These are phyloP conservation scores for Scelioninae gen. 1 DNA, from an alignment of 2,888 invertebrate genomes.

Conservation along the genomic window DNA sequence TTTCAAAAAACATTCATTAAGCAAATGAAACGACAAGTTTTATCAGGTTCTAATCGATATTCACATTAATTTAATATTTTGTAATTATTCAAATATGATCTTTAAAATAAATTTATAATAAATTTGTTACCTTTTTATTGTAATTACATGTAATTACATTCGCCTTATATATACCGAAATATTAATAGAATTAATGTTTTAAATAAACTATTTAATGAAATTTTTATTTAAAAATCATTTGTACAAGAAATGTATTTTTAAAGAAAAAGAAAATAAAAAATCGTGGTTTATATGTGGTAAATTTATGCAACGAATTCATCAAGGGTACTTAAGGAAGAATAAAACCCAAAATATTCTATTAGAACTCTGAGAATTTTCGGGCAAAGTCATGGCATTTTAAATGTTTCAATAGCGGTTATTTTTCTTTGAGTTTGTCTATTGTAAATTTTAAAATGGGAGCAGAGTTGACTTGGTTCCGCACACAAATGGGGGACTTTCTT, in stretches of 20 bases:
- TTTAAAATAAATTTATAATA: background rate
- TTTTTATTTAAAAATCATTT: too few relatives aligned
- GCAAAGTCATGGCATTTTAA: slow-evolving; percentile 50
- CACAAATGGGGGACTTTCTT: slow-evolving; percentile 61
- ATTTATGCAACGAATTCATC: slow-evolving; percentile 23
- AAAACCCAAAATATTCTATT: slow-evolving; percentile 18
- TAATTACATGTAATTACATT: too few relatives aligned
- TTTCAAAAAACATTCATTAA: slow-evolving; percentile 35
- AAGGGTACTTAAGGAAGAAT: slow-evolving; percentile 28
- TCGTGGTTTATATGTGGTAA: background rate
- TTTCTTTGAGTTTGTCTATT: slow-evolving; percentile 54
- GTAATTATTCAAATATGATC: background rate
- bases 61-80: background rate
- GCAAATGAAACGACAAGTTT: slow-evolving; percentile 23
- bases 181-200: too few relatives aligned
- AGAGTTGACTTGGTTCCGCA: slow-evolving; percentile 57
- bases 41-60: background rate
- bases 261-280: background rate
- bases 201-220: too few relatives aligned
- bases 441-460: slow-evolving; percentile 59
- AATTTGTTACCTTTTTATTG: background rate
- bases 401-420: slow-evolving; percentile 38
- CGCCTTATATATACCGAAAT: too few relatives aligned
- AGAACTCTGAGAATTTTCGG: slow-evolving; percentile 13
- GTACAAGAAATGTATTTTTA: background rate